Evolutionary conservation across 2,797 vertebrate genomes (phyloP), one percentile per base, ranked within the genome.

Genomic region (Staurois parvus): DNA sequence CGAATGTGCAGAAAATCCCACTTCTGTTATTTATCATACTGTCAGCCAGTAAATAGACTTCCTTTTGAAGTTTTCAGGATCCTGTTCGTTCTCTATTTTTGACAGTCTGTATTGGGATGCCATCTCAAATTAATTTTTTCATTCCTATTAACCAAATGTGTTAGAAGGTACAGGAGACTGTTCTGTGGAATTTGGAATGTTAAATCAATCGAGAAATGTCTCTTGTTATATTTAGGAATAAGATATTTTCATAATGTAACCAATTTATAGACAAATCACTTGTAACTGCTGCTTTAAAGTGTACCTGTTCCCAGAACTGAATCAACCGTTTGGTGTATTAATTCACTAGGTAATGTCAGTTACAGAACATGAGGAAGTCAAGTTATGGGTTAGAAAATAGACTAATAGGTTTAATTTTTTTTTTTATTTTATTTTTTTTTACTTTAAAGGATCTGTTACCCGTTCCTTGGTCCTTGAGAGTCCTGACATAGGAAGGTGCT

Each of bases 31-130:
- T 29, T 48, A 11, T 48, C 40, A 68, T 30, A 64, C 64, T 32
- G 40, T 68, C 64, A 10, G 4, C 66, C 24, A 29, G 45, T 66
- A 68, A 69, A 26, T 26, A 52, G 64, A 9, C 42, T 69, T 69
- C 45, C 62, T 67, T 34, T 67, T 45, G 76, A 78, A 67, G 76
- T 45, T 45, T 45, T 67, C n/a, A 29, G 62, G 30, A 15, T 42
- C 8, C 62, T 5, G 26, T 10, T 15, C 42, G 15, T 15, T 37
- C 34, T 45, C 40, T 26, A 24, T 17, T 29, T 0, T 30, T 79
- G 64, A n/a, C 28, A 3, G 24, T 48, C 19, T 69, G 21, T 48
- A n/a, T 52, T 69, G 28, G 19, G 29, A 12, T n/a, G 26, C 64
- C 26, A 4, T 28, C 64, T 28, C 32, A 28, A 12, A 66, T 21